Evolutionary conservation across 30 jellyfish, hydroid and myxozoan genomes (phyloP).

Genomic region (Rhopilema esculentum): DNA sequence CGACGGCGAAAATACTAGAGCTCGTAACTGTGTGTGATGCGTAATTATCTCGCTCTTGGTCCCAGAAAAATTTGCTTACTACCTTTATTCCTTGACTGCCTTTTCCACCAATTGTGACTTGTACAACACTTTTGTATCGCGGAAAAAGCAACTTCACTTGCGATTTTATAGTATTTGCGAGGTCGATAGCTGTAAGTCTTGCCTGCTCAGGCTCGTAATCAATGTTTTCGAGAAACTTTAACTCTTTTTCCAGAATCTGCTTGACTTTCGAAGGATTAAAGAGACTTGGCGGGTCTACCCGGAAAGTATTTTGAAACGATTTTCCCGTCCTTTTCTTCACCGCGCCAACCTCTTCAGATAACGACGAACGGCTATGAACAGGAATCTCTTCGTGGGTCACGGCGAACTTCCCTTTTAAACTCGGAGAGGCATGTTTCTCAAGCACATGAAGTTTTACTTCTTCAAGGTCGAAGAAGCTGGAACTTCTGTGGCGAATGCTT

Average conservation of each 20-base stretch:
- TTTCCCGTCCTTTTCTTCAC: neutral
- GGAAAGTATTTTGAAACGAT: constrained; percentile 48
- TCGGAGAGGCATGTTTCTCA: constrained; percentile 27
- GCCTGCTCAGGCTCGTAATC: constrained; percentile 54
- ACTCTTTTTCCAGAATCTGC: constrained; percentile 45
- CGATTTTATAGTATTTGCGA: constrained; percentile 57
- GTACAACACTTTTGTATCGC: constrained; percentile 60
- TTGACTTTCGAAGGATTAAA: constrained; percentile 52
- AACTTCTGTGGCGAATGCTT: constrained; percentile 30
- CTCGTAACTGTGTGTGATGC: constrained; percentile 66
- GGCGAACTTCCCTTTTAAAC: constrained; percentile 28
- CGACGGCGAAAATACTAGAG: constrained; percentile 66
- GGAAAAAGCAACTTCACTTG: constrained; percentile 56
- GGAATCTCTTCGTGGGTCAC: constrained; percentile 60
- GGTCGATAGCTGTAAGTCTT: constrained; percentile 14
- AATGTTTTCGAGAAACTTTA: constrained; percentile 10
- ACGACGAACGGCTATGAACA: neutral
- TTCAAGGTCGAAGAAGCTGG: constrained; percentile 51
- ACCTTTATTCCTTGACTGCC: constrained; percentile 63
- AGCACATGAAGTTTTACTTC: neutral
- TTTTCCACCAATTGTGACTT: constrained; percentile 66
- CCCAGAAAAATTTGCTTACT: constrained; percentile 73
- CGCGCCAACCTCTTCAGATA: neutral
- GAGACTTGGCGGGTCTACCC: constrained; percentile 38
- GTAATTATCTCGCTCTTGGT: constrained; percentile 55